A percentile compares a stretch with the other conserved stretches of the same genome.
Conservation (phyloP, 37 sponge, comb jelly and placozoan species). For the Chondrilla cf. caribensis region DNA sequence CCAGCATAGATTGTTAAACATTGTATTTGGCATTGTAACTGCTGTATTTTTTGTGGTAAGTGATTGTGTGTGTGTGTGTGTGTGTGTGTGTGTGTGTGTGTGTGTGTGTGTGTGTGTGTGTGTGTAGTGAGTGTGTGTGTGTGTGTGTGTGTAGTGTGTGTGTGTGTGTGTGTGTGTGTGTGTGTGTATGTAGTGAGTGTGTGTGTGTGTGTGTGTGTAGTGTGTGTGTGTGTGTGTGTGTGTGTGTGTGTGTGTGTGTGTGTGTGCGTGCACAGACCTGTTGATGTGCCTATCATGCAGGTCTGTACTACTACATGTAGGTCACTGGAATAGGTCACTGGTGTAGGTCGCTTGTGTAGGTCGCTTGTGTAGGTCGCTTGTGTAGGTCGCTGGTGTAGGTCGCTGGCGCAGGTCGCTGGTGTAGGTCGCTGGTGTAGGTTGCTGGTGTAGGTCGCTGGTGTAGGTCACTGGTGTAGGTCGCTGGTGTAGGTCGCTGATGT, state of each 20-base stretch:
- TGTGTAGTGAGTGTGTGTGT: background rate
- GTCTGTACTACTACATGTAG: background rate
- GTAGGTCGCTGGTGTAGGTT: too few species aligned
- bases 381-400: too few species aligned
- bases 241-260: background rate
- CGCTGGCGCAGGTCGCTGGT: too few species aligned
- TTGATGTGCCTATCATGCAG: background rate
- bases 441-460: too few species aligned
- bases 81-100: conserved; percentile 1
- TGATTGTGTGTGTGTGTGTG: background rate
- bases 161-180: too few species aligned
- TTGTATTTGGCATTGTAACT: conserved; percentile 43
- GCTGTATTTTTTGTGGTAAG: conserved; percentile 46
- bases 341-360: too few species aligned
- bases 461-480: too few species aligned
- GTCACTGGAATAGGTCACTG: too few species aligned
- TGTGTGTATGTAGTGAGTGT: background rate
- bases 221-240: conserved; percentile 18
- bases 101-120: conserved; percentile 20
- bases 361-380: too few species aligned
- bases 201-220: conserved; percentile 17
- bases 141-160: background rate
- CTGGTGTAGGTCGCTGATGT: too few species aligned
- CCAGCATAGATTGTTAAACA: conserved; percentile 66
- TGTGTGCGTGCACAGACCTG: background rate